Evolutionary conservation across 2,113 vertebrate genomes (phyloP).

Genomic region (Centropristis striata): DNA sequence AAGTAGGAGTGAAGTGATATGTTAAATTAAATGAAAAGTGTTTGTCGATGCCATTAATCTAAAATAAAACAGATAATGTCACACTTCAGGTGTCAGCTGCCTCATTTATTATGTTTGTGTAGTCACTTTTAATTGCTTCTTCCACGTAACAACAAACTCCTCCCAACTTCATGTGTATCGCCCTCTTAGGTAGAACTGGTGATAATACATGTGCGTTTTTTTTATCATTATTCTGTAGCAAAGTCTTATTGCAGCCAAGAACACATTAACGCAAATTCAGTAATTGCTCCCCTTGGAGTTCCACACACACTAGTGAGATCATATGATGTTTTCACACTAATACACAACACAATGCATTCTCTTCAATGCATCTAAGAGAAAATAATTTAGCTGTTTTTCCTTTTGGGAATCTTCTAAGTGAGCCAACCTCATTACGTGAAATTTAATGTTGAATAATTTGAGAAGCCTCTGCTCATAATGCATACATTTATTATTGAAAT

Average conservation of each 20-base stretch:
- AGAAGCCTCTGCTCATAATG: background rate
- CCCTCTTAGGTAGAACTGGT: background rate
- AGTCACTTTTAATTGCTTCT: constrained; percentile 52
- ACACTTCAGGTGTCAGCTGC: constrained; percentile 6
- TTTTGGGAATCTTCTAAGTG: constrained; percentile 11
- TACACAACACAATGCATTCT: background rate
- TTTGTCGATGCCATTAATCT: constrained; percentile 49
- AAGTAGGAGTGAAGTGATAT: constrained; percentile 60
- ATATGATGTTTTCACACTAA: background rate
- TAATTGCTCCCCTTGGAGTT: constrained; percentile 7
- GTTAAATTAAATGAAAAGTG: constrained; percentile 67
- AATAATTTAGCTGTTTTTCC: background rate
- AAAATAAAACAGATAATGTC: constrained; percentile 49
- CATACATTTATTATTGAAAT: constrained; percentile 9
- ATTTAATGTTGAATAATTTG: background rate
- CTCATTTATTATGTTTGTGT: constrained; percentile 48
- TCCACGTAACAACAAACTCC: constrained; percentile 10
- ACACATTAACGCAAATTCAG: background rate
- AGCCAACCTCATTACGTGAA: constrained; percentile 17
- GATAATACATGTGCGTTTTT: background rate
- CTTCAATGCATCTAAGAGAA: background rate
- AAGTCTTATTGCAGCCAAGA: background rate
- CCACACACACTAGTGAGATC: background rate
- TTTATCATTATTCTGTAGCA: background rate
- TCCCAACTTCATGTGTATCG: background rate